Evolutionary conservation across 2,888 invertebrate species (phyloP), one percentile per base, ranked within the genome.

Genomic region (Lepidocyrtoides sp.): DNA sequence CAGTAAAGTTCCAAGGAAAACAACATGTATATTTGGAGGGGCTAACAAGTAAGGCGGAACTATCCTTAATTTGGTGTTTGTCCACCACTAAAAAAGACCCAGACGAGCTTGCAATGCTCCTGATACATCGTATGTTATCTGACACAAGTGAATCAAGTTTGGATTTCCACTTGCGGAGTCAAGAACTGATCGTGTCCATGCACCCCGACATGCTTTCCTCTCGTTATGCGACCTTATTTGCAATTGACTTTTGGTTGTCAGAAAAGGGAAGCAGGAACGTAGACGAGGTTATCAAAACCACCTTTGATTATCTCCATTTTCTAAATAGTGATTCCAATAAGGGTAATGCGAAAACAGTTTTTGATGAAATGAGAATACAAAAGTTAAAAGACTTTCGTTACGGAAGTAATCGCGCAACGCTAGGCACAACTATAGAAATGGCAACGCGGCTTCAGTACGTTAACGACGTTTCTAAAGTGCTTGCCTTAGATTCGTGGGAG

Each of bases 341-440:
- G 23, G 14, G 1, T 1, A 7, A 14, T 0, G 29, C 54, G 48
- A 7, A n/a, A 29, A 12, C 29, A 17, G n/a, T 79, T 1, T 79
- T 79, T 79, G 54, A 79, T 8, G 79, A 79, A 26, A 79, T 79
- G 51, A 23, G 32, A 17, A 14, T 79, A 1, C n/a, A 14, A 5
- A 29, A 79, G 7, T 23, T 44, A n/a, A 29, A 29, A 8, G 29
- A 48, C 1, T 79, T n/a, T 14, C 54, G 54, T 17, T 79, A 51
- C 29, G 54, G 79, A n/a, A 44, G 12, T 17, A 51, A 79, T 14
- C 26, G 29, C 17, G 20, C 82, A 20, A 20, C 36, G 2, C 23
- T 82, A n/a, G 32, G 14, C 8, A 79, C 54, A 4, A 51, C 66
- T 0, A 29, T 32, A 10, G 66, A 66, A 12, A n/a, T 66, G 29